These are phyloP conservation scores for Chelonia mydas DNA, from an alignment of 2,797 vertebrate species.

Conservation along the genomic window DNA sequence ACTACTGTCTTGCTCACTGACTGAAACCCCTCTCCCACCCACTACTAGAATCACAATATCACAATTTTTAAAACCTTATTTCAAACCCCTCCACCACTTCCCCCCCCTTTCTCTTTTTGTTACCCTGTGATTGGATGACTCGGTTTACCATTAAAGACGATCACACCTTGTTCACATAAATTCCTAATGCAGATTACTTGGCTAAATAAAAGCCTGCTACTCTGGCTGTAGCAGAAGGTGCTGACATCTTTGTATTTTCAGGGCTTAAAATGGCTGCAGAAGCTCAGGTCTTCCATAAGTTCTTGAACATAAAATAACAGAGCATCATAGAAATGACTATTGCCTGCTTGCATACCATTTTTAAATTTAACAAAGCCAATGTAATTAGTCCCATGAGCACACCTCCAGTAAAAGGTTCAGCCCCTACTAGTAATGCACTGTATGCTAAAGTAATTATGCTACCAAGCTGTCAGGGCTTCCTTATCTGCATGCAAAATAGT, in stretches of 20 bases:
- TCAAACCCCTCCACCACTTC: not conserved
- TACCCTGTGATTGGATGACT: not conserved
- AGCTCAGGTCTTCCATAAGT: slow-evolving; percentile 45
- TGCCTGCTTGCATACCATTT: slow-evolving; percentile 51
- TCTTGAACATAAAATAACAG: not conserved
- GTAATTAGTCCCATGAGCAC: slow-evolving; percentile 72
- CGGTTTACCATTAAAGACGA: not conserved
- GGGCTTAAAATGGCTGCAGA: slow-evolving; percentile 67
- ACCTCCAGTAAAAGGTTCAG: slow-evolving; percentile 65
- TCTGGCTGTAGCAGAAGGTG: not conserved
- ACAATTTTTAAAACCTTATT: not conserved
- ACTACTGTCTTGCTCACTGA: not conserved
- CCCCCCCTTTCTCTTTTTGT: not conserved
- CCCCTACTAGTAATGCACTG: slow-evolving; percentile 58
- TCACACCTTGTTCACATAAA: too few species aligned
- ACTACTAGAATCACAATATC: not conserved
- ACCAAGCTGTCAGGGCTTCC: slow-evolving; percentile 78
- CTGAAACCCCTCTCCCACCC: too few species aligned
- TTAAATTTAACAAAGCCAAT: slow-evolving; percentile 71
- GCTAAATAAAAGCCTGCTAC: not conserved
- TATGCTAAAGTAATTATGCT: slow-evolving; percentile 75
- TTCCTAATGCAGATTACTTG: not conserved
- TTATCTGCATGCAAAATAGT: slow-evolving; percentile 81
- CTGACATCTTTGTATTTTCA: slow-evolving; percentile 10
- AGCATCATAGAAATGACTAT: slow-evolving; percentile 30